These are phyloP conservation scores for Triplophysa rosa DNA, from an alignment of 2,113 vertebrate genomes.

Conservation along the genomic window DNA sequence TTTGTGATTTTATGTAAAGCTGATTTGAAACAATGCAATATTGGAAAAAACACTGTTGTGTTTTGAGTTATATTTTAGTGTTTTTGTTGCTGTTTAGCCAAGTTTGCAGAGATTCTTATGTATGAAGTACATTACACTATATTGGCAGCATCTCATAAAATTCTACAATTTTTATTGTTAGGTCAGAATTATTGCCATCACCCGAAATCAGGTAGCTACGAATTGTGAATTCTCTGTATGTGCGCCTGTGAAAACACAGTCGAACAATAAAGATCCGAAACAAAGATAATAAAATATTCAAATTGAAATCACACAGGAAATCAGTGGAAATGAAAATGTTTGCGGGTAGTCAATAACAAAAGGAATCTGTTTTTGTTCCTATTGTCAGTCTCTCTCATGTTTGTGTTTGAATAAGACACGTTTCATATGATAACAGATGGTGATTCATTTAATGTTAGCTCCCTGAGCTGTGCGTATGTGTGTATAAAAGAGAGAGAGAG, in stretches of 20 bases:
- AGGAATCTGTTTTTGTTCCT: not conserved
- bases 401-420: constrained; percentile 86
- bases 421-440: constrained; percentile 92
- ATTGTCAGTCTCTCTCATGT: constrained; percentile 20
- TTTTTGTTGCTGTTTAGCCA: not conserved
- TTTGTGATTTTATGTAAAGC: no score
- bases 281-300: constrained; percentile 12
- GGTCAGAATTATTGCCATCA: not conserved
- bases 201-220: not conserved
- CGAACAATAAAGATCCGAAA: constrained; percentile 21
- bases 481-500: not conserved
- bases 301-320: constrained; percentile 17
- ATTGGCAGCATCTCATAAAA: no score
- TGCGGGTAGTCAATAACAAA: constrained; percentile 11
- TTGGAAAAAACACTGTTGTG: not conserved
- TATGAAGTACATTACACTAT: not conserved
- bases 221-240: not conserved
- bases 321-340: constrained; percentile 11
- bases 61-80: not conserved
- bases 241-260: not conserved
- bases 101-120: not conserved
- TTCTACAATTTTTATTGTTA: no score
- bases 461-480: constrained; percentile 68
- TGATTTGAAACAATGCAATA: no score
- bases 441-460: constrained; percentile 88